phyloP scores from a whole-genome alignment of 2,888 invertebrate species.

The Acanthosepion lycidas region DNA sequence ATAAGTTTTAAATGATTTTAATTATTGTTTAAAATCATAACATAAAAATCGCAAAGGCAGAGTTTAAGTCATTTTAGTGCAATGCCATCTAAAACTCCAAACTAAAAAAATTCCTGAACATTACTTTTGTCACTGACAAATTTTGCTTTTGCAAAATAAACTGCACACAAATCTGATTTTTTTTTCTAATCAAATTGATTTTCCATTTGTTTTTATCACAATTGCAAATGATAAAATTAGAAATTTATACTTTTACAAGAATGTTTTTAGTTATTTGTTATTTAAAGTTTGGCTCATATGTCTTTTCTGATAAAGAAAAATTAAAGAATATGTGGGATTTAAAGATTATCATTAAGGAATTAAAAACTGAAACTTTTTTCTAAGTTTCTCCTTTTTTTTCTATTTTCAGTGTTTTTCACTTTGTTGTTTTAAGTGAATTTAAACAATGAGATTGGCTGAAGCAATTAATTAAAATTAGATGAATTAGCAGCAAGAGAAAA shows the following conservation, averaged over 20 bases:
- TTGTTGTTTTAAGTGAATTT: background rate
- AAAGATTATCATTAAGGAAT: constrained; percentile 33
- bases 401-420: background rate
- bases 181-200: background rate
- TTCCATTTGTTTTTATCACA: background rate
- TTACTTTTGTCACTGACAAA: background rate
- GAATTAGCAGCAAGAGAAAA: background rate
- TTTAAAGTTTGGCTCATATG: background rate
- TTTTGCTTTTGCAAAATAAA: background rate
- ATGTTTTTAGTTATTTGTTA: background rate
- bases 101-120: no score
- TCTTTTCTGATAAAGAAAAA: constrained; percentile 23
- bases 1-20: no score
- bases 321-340: background rate
- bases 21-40: no score
- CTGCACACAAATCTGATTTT: background rate
- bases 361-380: background rate
- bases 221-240: constrained; percentile 8
- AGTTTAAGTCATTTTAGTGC: no score
- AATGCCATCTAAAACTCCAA: no score
- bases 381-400: background rate
- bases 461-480: background rate
- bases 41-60: no score
- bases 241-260: background rate
- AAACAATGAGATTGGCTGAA: background rate